phyloP scores from a whole-genome alignment of 2,113 vertebrate genomes.

The Pongo abelii region DNA sequence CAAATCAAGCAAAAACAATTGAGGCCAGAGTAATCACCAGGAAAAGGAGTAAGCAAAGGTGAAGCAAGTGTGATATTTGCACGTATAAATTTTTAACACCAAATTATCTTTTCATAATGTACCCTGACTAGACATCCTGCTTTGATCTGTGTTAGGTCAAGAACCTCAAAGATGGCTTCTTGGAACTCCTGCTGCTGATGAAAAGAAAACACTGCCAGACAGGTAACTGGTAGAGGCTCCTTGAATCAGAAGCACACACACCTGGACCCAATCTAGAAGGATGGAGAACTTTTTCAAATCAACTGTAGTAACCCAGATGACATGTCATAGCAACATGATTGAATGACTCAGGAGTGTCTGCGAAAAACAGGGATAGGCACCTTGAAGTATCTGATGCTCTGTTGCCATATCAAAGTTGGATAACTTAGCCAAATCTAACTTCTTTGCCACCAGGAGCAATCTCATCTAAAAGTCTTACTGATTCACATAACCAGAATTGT shows the following conservation, averaged over 20 bases:
- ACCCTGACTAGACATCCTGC: neutral
- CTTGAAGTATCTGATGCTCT: neutral
- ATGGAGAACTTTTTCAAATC: neutral
- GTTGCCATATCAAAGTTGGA: neutral
- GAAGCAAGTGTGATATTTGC: neutral
- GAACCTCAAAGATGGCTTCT: neutral
- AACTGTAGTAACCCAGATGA: constrained; percentile 45
- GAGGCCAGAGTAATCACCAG: neutral
- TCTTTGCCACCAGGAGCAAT: neutral
- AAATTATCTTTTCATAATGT: neutral
- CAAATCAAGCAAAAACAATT: neutral
- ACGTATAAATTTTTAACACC: neutral
- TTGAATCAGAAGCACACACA: neutral
- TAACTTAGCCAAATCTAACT: neutral
- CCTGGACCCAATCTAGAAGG: neutral
- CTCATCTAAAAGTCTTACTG: neutral
- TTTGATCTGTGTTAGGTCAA: neutral
- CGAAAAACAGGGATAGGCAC: neutral
- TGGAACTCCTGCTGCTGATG: neutral
- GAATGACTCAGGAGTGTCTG: neutral
- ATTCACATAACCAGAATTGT: neutral
- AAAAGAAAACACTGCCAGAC: neutral
- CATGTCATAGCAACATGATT: constrained; percentile 25
- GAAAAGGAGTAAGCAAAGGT: neutral
- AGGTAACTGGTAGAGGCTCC: neutral